Evolutionary conservation across 2,888 invertebrate species (phyloP).

Genomic region (Caenorhabditis macrosperma): DNA sequence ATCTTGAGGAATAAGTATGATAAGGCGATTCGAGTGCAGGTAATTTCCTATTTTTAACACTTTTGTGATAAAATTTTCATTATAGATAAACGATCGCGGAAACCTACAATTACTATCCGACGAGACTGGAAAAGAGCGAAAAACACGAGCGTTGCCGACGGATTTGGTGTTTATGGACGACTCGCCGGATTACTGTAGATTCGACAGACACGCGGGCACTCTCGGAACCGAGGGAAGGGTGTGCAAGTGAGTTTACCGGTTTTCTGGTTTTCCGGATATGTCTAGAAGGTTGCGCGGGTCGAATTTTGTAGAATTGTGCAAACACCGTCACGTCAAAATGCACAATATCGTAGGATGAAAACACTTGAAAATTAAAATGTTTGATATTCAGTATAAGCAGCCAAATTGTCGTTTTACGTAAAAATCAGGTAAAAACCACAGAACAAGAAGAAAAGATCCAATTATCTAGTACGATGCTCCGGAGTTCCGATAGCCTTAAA

Average conservation of each 20-base stretch:
- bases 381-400: too few relatives aligned
- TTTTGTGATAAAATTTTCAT: neutral
- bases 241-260: slow-evolving; percentile 77
- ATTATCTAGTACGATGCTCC: too few relatives aligned
- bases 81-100: slow-evolving; percentile 72
- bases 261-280: slow-evolving; percentile 6
- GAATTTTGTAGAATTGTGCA: too few relatives aligned
- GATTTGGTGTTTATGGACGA: slow-evolving; percentile 91
- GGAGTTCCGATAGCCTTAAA: too few relatives aligned
- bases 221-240: slow-evolving; percentile 78
- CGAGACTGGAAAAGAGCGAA: slow-evolving; percentile 60
- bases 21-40: slow-evolving; percentile 75
- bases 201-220: slow-evolving; percentile 79
- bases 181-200: slow-evolving; percentile 93
- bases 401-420: too few relatives aligned
- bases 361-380: too few relatives aligned
- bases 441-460: too few relatives aligned
- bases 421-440: too few relatives aligned
- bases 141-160: slow-evolving; percentile 65
- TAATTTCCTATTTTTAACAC: slow-evolving; percentile 30
- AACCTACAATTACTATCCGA: slow-evolving; percentile 76
- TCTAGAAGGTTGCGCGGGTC: too few relatives aligned
- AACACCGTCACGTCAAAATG: too few relatives aligned
- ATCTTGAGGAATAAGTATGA: slow-evolving; percentile 76
- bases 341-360: too few relatives aligned